A percentile compares a stretch with the other conserved stretches of the same genome.
Conservation (phyloP, 64 coral and sea anemone species). For the Montipora capricornis region DNA sequence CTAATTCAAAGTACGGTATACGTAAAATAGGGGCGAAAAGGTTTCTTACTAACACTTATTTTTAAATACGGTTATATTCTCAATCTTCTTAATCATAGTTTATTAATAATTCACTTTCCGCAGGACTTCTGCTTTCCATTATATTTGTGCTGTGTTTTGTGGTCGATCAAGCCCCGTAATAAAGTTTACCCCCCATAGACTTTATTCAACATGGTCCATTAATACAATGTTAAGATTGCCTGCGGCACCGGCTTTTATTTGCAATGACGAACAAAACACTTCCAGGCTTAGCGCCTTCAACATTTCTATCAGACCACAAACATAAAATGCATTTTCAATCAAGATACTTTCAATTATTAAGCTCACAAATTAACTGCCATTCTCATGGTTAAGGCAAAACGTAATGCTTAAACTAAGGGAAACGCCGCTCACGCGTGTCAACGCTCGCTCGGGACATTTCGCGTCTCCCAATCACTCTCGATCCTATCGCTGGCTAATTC, state of each 20-base stretch:
- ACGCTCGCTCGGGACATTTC: no score
- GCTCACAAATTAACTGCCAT: not conserved
- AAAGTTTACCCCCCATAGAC: not conserved
- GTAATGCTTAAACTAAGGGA: not conserved
- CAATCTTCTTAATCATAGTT: not conserved
- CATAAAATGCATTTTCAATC: no score
- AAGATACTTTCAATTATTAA: not conserved
- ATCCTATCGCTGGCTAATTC: no score
- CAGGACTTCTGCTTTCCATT: no score
- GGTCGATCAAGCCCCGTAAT: not conserved
- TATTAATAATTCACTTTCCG: not conserved
- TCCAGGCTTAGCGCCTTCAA: no score
- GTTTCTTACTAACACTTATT: not conserved
- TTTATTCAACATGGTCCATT: not conserved
- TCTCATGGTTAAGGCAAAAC: not conserved
- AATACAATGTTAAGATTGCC: not conserved
- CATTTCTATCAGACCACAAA: not conserved
- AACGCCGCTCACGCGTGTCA: no score
- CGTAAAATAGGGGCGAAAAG: not conserved
- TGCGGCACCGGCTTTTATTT: no score
- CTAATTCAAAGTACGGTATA: not conserved
- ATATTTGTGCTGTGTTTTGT: no score
- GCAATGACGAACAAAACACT: no score
- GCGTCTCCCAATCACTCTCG: no score
- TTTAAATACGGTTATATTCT: not conserved